Evolutionary conservation across 2,888 invertebrate genomes (phyloP).

Genomic region (Auanema sp.): DNA sequence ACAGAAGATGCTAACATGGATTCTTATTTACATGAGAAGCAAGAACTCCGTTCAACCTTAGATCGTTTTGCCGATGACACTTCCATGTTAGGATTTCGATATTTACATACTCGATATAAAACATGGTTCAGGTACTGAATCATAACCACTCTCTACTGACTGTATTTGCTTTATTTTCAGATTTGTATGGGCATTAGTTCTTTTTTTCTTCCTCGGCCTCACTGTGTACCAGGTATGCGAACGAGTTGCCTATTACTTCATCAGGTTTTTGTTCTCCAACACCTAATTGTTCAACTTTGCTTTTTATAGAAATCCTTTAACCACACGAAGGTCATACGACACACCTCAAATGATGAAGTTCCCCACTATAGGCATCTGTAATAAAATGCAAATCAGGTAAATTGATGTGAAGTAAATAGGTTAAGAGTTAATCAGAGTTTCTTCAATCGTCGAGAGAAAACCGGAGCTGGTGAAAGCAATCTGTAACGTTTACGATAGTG

Average conservation of each 20-base stretch:
- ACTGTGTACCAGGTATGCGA: conserved; percentile 56
- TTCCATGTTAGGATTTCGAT: conserved; percentile 55
- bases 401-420: not conserved
- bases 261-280: conserved; percentile 9
- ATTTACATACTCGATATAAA: conserved; percentile 53
- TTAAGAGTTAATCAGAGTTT: conserved; percentile 39
- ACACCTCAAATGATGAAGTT: conserved; percentile 49
- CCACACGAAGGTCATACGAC: conserved; percentile 48
- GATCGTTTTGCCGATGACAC: conserved; percentile 56
- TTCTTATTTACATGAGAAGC: not conserved
- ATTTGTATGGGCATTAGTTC: conserved; percentile 50
- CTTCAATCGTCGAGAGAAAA: conserved; percentile 41
- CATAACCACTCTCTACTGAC: not conserved
- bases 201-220: conserved; percentile 51
- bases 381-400: conserved; percentile 59
- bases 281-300: not conserved
- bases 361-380: conserved; percentile 54
- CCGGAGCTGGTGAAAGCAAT: conserved; percentile 41
- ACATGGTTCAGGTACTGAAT: conserved; percentile 49
- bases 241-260: conserved; percentile 55
- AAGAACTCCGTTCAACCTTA: conserved; percentile 17
- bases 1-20: no score
- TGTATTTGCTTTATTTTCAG: conserved; percentile 28
- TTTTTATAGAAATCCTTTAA: conserved; percentile 44
- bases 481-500: conserved; percentile 42